phyloP scores from a whole-genome alignment of 2,888 invertebrate species.

The Perizoma flavofasciatum region DNA sequence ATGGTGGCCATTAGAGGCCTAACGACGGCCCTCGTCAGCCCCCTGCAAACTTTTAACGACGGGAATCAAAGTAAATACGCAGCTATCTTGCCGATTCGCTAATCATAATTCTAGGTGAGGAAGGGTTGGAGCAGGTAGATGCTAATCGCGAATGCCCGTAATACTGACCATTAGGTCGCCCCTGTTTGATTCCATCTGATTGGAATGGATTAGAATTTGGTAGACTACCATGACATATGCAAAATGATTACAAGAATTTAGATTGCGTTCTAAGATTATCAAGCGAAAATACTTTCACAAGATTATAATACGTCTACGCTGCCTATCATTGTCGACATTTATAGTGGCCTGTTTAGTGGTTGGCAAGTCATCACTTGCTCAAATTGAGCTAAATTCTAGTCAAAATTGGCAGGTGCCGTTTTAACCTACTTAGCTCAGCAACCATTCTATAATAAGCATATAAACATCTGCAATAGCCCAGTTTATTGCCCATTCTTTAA shows the following conservation, averaged over 20 bases:
- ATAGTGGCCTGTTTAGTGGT: no score
- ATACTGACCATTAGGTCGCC: slow-evolving; percentile 44
- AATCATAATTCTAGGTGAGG: slow-evolving; percentile 69
- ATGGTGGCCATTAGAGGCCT: slow-evolving; percentile 83
- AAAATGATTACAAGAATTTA: not conserved
- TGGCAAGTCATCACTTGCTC: no score
- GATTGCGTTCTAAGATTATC: not conserved
- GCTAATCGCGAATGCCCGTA: slow-evolving; percentile 53
- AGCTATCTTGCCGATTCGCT: slow-evolving; percentile 81
- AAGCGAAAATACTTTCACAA: no score
- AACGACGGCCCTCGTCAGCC: slow-evolving; percentile 81
- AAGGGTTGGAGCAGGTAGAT: slow-evolving; percentile 72
- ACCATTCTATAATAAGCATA: no score
- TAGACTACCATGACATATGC: slow-evolving; percentile 4
- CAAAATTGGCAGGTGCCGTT: no score
- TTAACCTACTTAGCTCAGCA: no score
- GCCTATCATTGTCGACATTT: no score
- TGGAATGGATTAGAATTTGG: slow-evolving; percentile 16
- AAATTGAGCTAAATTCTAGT: no score
- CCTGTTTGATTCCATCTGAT: slow-evolving; percentile 20
- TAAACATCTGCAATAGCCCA: no score
- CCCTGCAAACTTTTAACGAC: slow-evolving; percentile 81
- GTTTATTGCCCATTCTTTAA: no score
- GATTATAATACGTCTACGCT: no score
- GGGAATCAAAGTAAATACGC: slow-evolving; percentile 84